phyloP scores from a whole-genome alignment of 2,888 invertebrate species.

The Chymomyza caudatula region DNA sequence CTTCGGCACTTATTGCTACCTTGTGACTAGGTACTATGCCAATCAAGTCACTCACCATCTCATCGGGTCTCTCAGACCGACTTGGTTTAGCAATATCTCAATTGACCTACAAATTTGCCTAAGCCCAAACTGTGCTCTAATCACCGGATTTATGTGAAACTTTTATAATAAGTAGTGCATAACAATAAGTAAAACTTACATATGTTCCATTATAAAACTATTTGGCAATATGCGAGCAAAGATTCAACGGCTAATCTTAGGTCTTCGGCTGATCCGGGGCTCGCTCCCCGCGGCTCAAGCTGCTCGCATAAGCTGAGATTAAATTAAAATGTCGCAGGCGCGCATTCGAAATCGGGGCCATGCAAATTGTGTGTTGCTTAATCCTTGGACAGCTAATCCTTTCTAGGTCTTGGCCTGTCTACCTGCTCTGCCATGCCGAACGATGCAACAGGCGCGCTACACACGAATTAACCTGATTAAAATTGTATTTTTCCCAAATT shows the following conservation, averaged over 20 bases:
- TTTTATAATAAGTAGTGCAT: conserved; percentile 67
- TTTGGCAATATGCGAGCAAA: conserved; percentile 69
- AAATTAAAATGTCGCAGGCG: conserved; percentile 74
- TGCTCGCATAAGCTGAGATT: conserved; percentile 61
- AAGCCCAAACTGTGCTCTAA: conserved; percentile 27
- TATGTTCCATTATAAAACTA: too few relatives aligned
- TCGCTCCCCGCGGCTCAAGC: conserved; percentile 40
- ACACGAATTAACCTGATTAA: conserved; percentile 74
- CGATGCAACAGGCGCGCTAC: conserved; percentile 53
- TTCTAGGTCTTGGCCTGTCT: conserved; percentile 22
- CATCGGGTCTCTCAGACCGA: too few relatives aligned
- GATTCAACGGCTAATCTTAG: conserved; percentile 45
- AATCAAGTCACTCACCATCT: not conserved
- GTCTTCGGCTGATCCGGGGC: conserved; percentile 48
- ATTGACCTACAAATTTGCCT: conserved; percentile 66
- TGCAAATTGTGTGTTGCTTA: conserved; percentile 31
- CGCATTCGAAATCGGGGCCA: conserved; percentile 58
- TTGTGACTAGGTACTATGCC: not conserved
- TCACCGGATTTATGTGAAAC: conserved; percentile 62
- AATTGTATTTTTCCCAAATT: conserved; percentile 72
- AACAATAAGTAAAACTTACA: too few relatives aligned
- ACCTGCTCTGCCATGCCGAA: conserved; percentile 4
- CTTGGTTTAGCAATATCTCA: not conserved
- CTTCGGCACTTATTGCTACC: not conserved
- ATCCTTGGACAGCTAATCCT: conserved; percentile 50